Percentiles rank a stretch among this genome's conserved stretches.
These are phyloP conservation scores for Plutomurus gul DNA, from an alignment of 1,140 invertebrate species.

Conservation along the genomic window DNA sequence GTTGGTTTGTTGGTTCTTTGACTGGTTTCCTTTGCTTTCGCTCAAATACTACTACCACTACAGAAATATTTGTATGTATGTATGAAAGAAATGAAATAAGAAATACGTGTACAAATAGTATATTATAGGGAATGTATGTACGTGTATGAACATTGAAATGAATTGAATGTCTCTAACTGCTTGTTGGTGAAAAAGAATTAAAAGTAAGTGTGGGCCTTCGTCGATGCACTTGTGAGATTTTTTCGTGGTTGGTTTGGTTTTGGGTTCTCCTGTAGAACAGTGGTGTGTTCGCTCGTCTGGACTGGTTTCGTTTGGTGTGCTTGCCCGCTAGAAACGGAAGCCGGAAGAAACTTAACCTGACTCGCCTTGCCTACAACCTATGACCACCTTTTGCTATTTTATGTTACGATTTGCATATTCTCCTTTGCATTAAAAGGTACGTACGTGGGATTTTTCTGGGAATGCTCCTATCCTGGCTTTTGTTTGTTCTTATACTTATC, in stretches of 20 bases:
- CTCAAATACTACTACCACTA: no score
- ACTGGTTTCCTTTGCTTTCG: background rate
- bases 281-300: background rate
- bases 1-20: constrained; percentile 3
- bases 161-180: background rate
- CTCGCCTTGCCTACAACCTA: constrained; percentile 7
- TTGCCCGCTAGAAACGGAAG: constrained; percentile 36
- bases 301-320: background rate
- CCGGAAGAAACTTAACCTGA: constrained; percentile 38
- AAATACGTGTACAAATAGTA: no score
- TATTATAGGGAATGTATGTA: no score
- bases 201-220: background rate
- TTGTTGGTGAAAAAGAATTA: background rate
- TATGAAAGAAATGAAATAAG: constrained; percentile 1
- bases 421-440: background rate
- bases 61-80: no score
- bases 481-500: background rate
- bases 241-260: background rate
- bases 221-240: constrained; percentile 28
- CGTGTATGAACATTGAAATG: background rate
- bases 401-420: constrained; percentile 19
- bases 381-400: background rate
- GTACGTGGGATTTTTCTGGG: background rate
- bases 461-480: background rate
- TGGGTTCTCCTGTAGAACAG: background rate